Base-by-base conservation (phyloP, 2,113 vertebrate species). In the Sarotherodon lohbergeri region DNA sequence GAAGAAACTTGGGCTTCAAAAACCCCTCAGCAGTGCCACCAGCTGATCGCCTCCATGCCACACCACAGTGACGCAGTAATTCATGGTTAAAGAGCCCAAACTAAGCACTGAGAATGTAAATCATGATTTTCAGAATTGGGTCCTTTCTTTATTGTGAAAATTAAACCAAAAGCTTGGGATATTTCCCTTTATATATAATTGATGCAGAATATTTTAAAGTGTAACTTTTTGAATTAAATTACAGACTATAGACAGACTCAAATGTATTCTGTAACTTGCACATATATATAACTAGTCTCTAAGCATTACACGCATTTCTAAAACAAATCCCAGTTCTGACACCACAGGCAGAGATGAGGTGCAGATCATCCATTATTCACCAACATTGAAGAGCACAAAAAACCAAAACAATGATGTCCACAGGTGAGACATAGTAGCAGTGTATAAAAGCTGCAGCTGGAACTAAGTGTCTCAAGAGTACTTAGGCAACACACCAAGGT, bases 391-490 rank as follows among this genome's bases (percentile, higher is more conserved):
- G 66, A 24, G 22, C 36, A 43, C n/a, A 71, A 1, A 24, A 41
- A 1, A 0, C 1, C 7, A 68, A 41, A 68, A 22, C 63, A 24
- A 66, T n/a, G 0, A 66, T 3, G 1, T 12, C 61, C 61, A 66
- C 32, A 66, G 9, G 4, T 0, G 32, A 63, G 3, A 7, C 59
- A 36, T 3, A 1, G 9, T 32, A 6, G 5, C 32, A 6, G 29
- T 29, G 29, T 29, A 29, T 29, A 29, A 29, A 29, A 29, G 57
- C 57, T 61, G 57, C 0, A 61, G 57, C 57, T 32, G 27, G 14
- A 32, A 12, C 59, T 34, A 66, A 3, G 9, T 63, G 16, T 19
- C 32, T 63, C 32, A 63, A 63, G 29, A 63, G 5, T 63, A 63
- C 5, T 63, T 36, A 3, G 32, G 59, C 17, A 4, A 36, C 59